Percentiles rank a stretch among this genome's conserved stretches.
These are phyloP conservation scores for Patiria miniata DNA, from an alignment of 35 echinoderm and acorn worm species.

Conservation along the genomic window DNA sequence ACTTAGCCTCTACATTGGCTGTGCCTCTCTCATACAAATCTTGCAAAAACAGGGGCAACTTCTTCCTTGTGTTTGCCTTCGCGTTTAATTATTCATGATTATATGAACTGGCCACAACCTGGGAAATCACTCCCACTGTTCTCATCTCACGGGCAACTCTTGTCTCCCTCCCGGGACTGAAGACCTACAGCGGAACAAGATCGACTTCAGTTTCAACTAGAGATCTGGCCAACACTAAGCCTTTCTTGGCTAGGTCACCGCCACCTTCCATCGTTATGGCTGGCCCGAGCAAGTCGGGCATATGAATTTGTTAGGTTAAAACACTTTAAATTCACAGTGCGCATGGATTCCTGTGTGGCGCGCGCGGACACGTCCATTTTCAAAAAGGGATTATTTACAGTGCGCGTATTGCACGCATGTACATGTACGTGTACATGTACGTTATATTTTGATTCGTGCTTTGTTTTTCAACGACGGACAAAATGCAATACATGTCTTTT, in stretches of 20 bases:
- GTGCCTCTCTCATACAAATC: not conserved
- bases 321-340: no score
- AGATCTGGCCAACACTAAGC: constrained; percentile 1
- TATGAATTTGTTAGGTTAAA: no score
- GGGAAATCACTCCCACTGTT: constrained; percentile 5
- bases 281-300: no score
- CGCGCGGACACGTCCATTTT: no score
- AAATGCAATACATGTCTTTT: no score
- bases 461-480: no score
- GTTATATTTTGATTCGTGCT: no score
- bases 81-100: not conserved
- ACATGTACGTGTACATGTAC: no score
- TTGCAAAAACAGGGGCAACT: not conserved
- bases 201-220: not conserved
- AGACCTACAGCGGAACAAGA: not conserved
- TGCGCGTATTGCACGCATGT: no score
- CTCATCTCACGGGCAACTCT: not conserved
- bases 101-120: not conserved
- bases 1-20: not conserved
- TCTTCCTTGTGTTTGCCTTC: not conserved
- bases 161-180: not conserved
- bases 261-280: not conserved
- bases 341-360: no score
- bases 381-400: no score
- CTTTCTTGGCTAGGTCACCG: not conserved